A percentile compares a stretch with the other conserved stretches of the same genome.
Evolutionary conservation across 2,113 vertebrate species (phyloP).

Genomic region (Semnornis frantzii): DNA sequence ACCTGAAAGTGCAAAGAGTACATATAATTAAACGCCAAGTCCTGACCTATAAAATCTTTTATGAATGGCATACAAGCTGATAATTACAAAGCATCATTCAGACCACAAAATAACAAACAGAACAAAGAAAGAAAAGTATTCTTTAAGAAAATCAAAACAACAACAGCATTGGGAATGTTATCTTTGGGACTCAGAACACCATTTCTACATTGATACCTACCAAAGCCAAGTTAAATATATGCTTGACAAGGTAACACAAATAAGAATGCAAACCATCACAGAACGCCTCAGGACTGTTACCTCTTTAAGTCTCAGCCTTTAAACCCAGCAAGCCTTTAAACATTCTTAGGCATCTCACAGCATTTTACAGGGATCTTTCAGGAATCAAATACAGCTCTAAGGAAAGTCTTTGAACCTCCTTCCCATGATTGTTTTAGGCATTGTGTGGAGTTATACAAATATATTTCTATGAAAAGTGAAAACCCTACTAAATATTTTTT

Average conservation of each 20-base stretch:
- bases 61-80: conserved; percentile 23
- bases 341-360: background rate
- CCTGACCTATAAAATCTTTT: conserved; percentile 56
- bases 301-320: conserved; percentile 34
- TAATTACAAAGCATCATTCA: conserved; percentile 33
- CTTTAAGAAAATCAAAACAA: conserved; percentile 16
- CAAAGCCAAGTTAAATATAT: conserved; percentile 23
- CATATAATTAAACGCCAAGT: conserved; percentile 47
- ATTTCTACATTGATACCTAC: conserved; percentile 47
- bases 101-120: conserved; percentile 43
- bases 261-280: conserved; percentile 40
- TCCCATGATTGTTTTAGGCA: conserved; percentile 30
- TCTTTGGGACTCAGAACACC: conserved; percentile 50
- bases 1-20: conserved; percentile 63
- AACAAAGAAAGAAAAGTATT: conserved; percentile 1
- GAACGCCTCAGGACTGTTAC: conserved; percentile 38
- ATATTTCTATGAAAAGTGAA: conserved; percentile 46
- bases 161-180: conserved; percentile 24
- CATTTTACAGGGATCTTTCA: conserved; percentile 25
- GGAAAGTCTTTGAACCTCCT: conserved; percentile 37
- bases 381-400: conserved; percentile 9
- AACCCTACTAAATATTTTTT: conserved; percentile 20
- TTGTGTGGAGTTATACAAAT: conserved; percentile 50
- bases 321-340: conserved; percentile 24
- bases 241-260: conserved; percentile 19